These are phyloP conservation scores for Ceuthmochares aereus DNA, from an alignment of 2,113 vertebrate genomes.

Conservation along the genomic window DNA sequence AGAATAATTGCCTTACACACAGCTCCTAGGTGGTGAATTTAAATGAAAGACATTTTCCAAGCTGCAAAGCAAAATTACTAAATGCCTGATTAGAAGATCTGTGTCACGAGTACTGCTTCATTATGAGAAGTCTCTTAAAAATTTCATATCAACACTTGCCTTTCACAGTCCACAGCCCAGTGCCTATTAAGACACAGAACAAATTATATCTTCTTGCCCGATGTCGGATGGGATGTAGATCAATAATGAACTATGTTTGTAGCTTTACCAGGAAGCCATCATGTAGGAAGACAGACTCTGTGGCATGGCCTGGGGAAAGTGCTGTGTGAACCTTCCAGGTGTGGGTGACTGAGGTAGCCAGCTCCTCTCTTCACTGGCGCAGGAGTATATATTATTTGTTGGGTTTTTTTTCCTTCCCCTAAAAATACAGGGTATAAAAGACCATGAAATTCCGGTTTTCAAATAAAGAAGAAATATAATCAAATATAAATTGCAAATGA, in stretches of 20 bases:
- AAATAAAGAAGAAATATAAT: background rate
- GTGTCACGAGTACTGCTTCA: constrained; percentile 62
- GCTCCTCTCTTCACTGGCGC: background rate
- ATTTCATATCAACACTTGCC: constrained; percentile 61
- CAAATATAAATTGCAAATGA: background rate
- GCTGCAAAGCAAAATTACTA: constrained; percentile 71
- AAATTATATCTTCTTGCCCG: background rate
- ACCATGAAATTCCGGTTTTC: background rate
- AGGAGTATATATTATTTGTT: background rate
- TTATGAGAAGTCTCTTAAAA: constrained; percentile 67
- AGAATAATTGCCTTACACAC: constrained; percentile 71
- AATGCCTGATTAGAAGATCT: constrained; percentile 73
- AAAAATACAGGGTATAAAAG: background rate
- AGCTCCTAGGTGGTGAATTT: constrained; percentile 68
- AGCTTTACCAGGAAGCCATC: background rate
- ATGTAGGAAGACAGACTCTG: background rate
- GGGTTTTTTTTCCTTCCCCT: background rate
- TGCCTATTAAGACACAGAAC: constrained; percentile 11
- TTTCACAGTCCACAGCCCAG: constrained; percentile 34
- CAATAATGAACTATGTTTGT: background rate
- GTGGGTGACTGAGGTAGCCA: background rate
- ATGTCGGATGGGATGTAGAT: background rate
- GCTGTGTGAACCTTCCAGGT: background rate
- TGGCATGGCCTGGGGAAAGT: background rate
- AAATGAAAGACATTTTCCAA: constrained; percentile 75